Conservation (phyloP, 1,140 invertebrate genomes). For the Drosophila kepulauana region DNA sequence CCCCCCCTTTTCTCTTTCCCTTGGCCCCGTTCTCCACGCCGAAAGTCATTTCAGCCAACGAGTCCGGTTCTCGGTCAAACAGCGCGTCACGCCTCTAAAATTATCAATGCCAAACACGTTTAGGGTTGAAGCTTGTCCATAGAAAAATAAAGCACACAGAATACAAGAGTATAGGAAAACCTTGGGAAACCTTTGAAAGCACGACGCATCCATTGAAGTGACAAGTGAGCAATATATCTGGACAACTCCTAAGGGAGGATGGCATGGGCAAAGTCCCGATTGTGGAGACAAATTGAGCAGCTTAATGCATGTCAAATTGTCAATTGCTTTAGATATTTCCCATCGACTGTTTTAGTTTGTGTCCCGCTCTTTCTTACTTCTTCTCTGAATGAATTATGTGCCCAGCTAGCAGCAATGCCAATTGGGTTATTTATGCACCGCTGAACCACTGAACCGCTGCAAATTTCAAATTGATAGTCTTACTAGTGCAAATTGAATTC, state of each 20-base stretch:
- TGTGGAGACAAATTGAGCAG: conserved; percentile 73
- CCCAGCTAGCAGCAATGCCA: neutral
- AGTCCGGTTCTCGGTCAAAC: conserved; percentile 11
- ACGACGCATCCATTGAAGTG: conserved; percentile 67
- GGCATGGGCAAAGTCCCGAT: conserved; percentile 39
- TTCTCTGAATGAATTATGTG: conserved; percentile 57
- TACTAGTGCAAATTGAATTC: neutral
- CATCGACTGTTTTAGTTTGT: conserved; percentile 35
- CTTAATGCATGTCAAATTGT: conserved; percentile 74
- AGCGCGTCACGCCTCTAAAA: conserved; percentile 62
- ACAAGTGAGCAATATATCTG: conserved; percentile 78
- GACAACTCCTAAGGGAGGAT: conserved; percentile 40
- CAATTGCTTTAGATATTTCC: conserved; percentile 35
- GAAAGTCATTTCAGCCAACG: conserved; percentile 60
- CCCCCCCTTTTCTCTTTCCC: neutral
- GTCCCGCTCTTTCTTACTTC: neutral
- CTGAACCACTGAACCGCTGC: neutral
- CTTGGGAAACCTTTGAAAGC: conserved; percentile 1
- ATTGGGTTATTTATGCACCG: conserved; percentile 14
- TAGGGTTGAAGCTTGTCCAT: conserved; percentile 53
- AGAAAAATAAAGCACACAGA: conserved; percentile 12
- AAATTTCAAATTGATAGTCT: conserved; percentile 32
- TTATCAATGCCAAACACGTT: conserved; percentile 80
- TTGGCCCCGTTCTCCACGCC: conserved; percentile 14
- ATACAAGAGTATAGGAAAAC: conserved; percentile 2